Evolutionary conservation across 1,140 invertebrate species (phyloP), one percentile per base, ranked within the genome.

Genomic region (Papilio dardanus): DNA sequence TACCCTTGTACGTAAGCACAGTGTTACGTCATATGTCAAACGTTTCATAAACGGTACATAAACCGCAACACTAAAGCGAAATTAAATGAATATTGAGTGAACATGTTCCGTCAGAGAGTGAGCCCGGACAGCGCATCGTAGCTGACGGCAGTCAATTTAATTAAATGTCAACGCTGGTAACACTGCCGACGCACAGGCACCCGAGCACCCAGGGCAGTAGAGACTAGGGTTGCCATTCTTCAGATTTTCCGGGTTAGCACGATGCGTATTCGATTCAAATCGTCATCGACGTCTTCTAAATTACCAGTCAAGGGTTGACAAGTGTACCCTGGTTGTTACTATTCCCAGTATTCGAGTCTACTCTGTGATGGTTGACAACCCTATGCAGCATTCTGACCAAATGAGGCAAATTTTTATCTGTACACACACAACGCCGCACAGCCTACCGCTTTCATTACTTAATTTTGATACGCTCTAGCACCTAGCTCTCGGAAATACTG

Each of bases 151-250:
- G 21, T 54, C 19, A 24, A 54, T 54, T 68, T 86, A 88, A 89
- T 91, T 90, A 88, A 91, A 91, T 87, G 89, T 88, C 88, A 87
- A 76, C 81, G 79, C 79, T 84, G 83, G 77, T 85, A 83, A 83
- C 88, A 83, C 89, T 85, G 81, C 82, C 78, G 77, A 83, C 30
- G 14, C 16, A 35, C n/a, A 76, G 71, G 71, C 75, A 46, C 35
- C 33, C 33, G 8, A 35, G 5, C 33, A 35, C 14, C 42, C n/a
- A 16, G 42, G 42, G 42, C 42, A 19, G 16, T 16, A 7, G 35
- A 12, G 16, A 6, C 16, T 46, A 46, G 42, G 42, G 42, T 46
- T 46, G n/a, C n/a, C 16, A 46, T n/a, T 6, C 19, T 19, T 46
- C 19, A 16, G 19, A 19, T 19, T 14, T n/a, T 46, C n/a, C 42